Evolutionary conservation across 2,888 invertebrate species (phyloP).

Genomic region (Charanyca ferruginea): DNA sequence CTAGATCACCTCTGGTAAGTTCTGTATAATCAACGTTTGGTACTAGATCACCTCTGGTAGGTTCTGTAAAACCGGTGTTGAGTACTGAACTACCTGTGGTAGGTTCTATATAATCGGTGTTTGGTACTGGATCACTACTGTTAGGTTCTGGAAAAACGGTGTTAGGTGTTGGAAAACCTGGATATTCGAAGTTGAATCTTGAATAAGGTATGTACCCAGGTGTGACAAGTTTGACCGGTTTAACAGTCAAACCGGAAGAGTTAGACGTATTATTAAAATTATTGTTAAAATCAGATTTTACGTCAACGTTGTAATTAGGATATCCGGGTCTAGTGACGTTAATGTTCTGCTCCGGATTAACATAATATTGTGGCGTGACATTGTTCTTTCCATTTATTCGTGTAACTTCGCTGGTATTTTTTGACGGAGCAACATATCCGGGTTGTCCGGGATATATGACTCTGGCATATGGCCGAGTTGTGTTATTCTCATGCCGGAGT

Average conservation of each 20-base stretch:
- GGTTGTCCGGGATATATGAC: neutral
- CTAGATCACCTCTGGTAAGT: too few relatives aligned
- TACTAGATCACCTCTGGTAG: neutral
- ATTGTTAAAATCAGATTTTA: neutral
- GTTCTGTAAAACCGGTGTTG: neutral
- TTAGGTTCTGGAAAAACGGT: neutral
- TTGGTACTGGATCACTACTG: neutral
- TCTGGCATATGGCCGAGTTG: neutral
- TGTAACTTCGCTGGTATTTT: neutral
- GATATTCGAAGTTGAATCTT: neutral
- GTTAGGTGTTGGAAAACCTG: neutral
- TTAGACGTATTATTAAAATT: conserved; percentile 3
- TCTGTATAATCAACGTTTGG: too few relatives aligned
- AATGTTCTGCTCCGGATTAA: neutral
- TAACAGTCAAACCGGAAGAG: neutral
- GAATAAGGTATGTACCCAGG: neutral
- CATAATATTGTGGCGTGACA: neutral
- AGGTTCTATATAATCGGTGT: neutral
- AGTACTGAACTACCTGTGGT: neutral
- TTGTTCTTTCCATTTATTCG: neutral
- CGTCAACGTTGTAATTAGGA: neutral
- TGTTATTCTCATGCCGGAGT: neutral
- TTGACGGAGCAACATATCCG: neutral
- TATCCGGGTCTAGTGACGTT: neutral
- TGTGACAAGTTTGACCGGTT: too few relatives aligned